Evolutionary conservation across 2,113 vertebrate genomes (phyloP).

Genomic region (Chaetodon auriga): DNA sequence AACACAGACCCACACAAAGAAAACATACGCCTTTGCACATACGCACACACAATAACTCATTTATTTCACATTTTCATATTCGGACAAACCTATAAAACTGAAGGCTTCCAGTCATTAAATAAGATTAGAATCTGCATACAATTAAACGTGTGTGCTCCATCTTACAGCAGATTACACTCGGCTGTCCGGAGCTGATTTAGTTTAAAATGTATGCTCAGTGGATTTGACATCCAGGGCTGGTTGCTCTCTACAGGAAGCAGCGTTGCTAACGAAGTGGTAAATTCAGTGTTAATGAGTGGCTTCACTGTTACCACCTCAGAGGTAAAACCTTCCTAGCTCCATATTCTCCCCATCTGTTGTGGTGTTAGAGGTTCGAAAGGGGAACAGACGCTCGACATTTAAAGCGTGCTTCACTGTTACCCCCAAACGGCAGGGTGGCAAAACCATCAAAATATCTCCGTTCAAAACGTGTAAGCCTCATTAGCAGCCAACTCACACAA

Average conservation of each 20-base stretch:
- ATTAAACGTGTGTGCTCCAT: conserved; percentile 29
- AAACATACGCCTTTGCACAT: conserved; percentile 42
- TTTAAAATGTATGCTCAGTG: conserved; percentile 85
- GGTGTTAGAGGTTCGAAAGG: conserved; percentile 93
- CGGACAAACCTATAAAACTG: background rate
- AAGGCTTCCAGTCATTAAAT: background rate
- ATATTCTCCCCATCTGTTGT: conserved; percentile 97
- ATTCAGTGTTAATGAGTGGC: conserved; percentile 99
- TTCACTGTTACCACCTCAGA: conserved; percentile 98
- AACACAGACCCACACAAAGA: conserved; percentile 69
- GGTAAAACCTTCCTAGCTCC: conserved; percentile 95
- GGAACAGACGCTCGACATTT: conserved; percentile 96
- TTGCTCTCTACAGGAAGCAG: conserved; percentile 96
- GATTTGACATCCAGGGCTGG: conserved; percentile 89
- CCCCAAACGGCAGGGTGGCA: conserved; percentile 90
- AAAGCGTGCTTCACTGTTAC: conserved; percentile 87
- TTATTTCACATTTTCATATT: background rate
- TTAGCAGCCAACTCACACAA: conserved; percentile 87
- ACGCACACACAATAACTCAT: background rate
- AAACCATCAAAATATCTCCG: conserved; percentile 87
- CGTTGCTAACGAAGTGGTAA: conserved; percentile 99
- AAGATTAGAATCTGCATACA: background rate
- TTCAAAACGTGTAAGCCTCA: conserved; percentile 85
- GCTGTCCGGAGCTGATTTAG: conserved; percentile 76
- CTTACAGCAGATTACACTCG: conserved; percentile 16